Evolutionary conservation across 2,888 invertebrate genomes (phyloP), one percentile per base, ranked within the genome.

Genomic region (Drosophila stalkeri): DNA sequence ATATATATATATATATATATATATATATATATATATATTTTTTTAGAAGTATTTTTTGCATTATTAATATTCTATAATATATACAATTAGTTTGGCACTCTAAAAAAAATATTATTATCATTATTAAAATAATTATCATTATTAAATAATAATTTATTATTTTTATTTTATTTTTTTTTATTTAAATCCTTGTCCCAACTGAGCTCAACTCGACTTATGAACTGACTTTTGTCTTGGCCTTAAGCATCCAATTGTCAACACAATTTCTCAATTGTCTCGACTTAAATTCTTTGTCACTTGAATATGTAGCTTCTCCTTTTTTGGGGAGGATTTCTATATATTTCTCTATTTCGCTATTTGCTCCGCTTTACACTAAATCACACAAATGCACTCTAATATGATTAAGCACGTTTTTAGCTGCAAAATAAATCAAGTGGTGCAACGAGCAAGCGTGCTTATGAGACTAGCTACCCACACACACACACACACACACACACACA

Each of bases 361-460:
- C 62, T 64, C 59, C 59, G 69, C 63, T 77, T 76, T 59, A 69
- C 67, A 81, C 77, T 89, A 89, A 85, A 85, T 85, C 85, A 89
- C 82, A 87, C 71, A 89, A 88, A 88, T 87, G 88, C 90, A 91
- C 89, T 90, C 84, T 90, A 84, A 90, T 90, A 90, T 90, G 90
- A 90, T 90, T 88, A 90, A 91, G 90, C 90, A 91, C 90, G 90
- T 91, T 90, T 88, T 82, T 84, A 89, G 86, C 90, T 82, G 70
- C 59, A 75, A 89, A 82, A 90, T 90, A 91, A 90, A 90, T 90
- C 90, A 90, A 88, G 75, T 82, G 84, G 72, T 82, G 89, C 72
- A 75, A 60, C 61, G 63, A 83, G 47, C 70, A 57, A 73, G 46
- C 73, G 70, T 74, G 84, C 67, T 83, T 82, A 74, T 80, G 77